Evolutionary conservation across 2,888 invertebrate genomes (phyloP), one percentile per base, ranked within the genome.

Genomic region (Tachystola acroxantha): DNA sequence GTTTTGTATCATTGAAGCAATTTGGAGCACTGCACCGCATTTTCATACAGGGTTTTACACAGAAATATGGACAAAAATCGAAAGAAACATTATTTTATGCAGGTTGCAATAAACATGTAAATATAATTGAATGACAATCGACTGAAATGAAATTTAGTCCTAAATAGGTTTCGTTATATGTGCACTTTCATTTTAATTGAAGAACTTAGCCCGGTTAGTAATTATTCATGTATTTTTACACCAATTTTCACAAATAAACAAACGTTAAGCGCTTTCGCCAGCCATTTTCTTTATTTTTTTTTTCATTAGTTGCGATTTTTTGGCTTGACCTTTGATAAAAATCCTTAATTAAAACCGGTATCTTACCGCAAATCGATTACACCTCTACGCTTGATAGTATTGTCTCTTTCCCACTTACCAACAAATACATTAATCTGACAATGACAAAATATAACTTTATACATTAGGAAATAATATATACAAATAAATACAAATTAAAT

Each of bases 1-100:
- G 57, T 37, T 65, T 71, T 0, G 75, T 69, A 35, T 77, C 75
- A 43, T 73, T 78, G 1, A 27, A 51, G 48, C 80, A 80, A 42
- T 64, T 67, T 27, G 51, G 65, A 1, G 78, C 78, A 46, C 75
- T 65, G 48, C 80, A 80, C 59, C 70, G 54, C 80, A 80, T 80
- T 39, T 40, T 64, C 39, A 32, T 7, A 7, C 3, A 2, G 9
- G 9, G 35, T 38, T 50, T 48, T 42, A 48, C 36, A 40, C 39
- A 50, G 37, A 42, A 46, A 38, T 40, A 10, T 3, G 9, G 20
- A 4, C 26, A 42, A 40, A 40, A 34, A 34, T 22, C 16, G 20
- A 10, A 28, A n/a, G 19, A 32, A 32, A 6, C 24, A 24, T 24
- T 24, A n/a, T n/a, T 24, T n/a, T 24, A 2, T 2, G n/a, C 2